These are phyloP conservation scores for Chaetodon trifasciatus DNA, from an alignment of 2,797 vertebrate genomes.

Conservation along the genomic window DNA sequence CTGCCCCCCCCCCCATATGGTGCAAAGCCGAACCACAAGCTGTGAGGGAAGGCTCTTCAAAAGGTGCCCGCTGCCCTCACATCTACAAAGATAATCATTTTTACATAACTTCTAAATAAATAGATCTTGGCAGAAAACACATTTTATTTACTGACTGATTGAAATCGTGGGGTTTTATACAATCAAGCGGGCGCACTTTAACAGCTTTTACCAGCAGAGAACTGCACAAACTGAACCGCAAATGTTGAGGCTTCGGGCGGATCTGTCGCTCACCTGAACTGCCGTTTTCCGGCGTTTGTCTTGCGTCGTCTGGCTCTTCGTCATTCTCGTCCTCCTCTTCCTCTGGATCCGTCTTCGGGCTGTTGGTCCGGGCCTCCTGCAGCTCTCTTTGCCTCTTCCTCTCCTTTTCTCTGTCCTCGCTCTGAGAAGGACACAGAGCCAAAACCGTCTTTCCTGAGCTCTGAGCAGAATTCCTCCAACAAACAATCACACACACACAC, in stretches of 20 bases:
- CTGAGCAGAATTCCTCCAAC: neutral
- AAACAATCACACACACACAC: too few relatives aligned
- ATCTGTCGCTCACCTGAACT: conserved; percentile 81
- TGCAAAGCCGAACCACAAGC: conserved; percentile 5
- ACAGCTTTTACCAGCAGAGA: neutral
- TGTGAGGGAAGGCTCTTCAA: neutral
- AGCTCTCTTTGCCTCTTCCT: conserved; percentile 78
- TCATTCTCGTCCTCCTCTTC: conserved; percentile 76
- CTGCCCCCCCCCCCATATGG: neutral
- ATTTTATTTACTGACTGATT: neutral
- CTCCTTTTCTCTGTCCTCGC: conserved; percentile 87
- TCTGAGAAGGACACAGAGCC: conserved; percentile 76
- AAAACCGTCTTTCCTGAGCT: neutral
- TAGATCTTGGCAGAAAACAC: neutral
- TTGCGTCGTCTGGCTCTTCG: conserved; percentile 78
- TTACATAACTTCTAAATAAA: conserved; percentile 1
- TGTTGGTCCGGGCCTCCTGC: conserved; percentile 44
- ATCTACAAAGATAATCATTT: neutral
- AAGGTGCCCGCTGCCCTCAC: neutral
- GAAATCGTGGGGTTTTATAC: neutral
- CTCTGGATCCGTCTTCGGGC: conserved; percentile 77
- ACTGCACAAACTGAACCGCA: neutral
- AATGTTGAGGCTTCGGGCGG: too few relatives aligned
- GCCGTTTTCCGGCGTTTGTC: conserved; percentile 83
- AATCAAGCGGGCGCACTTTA: neutral